A percentile compares a stretch with the other conserved stretches of the same genome.
Evolutionary conservation across 2,797 vertebrate genomes (phyloP).

Genomic region (Hephaestus fuliginosus): DNA sequence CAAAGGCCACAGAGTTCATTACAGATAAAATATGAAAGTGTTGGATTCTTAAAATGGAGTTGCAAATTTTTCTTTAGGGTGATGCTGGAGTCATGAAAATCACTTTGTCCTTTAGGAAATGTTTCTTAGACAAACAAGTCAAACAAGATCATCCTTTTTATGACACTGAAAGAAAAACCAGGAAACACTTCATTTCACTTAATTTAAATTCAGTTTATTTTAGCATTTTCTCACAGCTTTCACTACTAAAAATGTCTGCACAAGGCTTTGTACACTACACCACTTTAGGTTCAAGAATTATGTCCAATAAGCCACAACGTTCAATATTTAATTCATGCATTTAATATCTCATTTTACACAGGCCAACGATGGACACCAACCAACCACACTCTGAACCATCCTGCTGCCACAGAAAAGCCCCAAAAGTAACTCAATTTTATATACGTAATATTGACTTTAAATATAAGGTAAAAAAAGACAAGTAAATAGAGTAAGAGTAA

Average conservation of each 20-base stretch:
- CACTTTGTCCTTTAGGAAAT: no score
- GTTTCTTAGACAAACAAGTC: no score
- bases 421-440: not conserved
- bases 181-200: not conserved
- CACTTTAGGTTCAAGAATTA: conserved; percentile 42
- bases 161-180: conserved; percentile 4
- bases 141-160: no score
- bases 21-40: no score
- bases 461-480: not conserved
- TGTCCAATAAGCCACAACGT: conserved; percentile 41
- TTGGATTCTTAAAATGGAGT: no score
- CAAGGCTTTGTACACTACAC: conserved; percentile 29
- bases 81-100: no score
- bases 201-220: conserved; percentile 6
- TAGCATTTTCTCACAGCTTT: conserved; percentile 12
- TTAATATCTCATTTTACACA: conserved; percentile 18
- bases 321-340: conserved; percentile 54
- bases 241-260: conserved; percentile 41
- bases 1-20: no score
- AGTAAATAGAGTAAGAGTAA: no score
- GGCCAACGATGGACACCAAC: conserved; percentile 1
- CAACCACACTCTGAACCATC: not conserved
- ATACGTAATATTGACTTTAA: not conserved
- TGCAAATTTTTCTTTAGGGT: no score
- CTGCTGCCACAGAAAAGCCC: not conserved